Conservation (phyloP, 53 echinoderm and acorn worm genomes). For the Echinarachnius parma region DNA sequence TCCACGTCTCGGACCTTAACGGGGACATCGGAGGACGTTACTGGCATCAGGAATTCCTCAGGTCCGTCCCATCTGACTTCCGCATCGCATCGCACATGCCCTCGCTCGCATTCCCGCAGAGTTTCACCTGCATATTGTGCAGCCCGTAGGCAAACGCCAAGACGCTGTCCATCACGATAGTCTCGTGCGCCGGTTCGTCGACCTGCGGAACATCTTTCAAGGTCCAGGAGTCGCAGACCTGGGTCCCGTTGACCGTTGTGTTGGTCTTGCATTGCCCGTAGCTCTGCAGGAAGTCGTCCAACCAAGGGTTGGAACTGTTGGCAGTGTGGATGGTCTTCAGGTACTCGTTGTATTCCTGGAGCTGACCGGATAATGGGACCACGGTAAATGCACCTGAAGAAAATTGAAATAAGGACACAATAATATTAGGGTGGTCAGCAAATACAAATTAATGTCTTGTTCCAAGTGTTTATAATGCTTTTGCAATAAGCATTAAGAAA, state of each 20-base stretch:
- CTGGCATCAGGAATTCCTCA: constrained; percentile 46
- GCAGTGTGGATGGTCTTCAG: constrained; percentile 53
- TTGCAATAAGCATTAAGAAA: too few relatives aligned
- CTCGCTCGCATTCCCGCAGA: constrained; percentile 41
- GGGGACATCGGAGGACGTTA: constrained; percentile 50
- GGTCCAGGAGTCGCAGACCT: constrained; percentile 40
- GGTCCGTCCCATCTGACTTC: constrained; percentile 40
- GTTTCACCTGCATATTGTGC: constrained; percentile 56
- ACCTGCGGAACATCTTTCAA: constrained; percentile 44
- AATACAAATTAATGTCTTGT: too few relatives aligned
- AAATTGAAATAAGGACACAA: too few relatives aligned
- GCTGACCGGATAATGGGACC: constrained; percentile 56
- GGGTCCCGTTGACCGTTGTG: not conserved
- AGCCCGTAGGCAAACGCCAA: constrained; percentile 73
- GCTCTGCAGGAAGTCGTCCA: constrained; percentile 55
- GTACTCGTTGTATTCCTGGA: constrained; percentile 65
- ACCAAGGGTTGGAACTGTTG: constrained; percentile 69
- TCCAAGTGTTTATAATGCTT: too few relatives aligned
- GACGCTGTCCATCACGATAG: constrained; percentile 88
- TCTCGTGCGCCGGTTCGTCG: constrained; percentile 65
- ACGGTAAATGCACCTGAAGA: constrained; percentile 77
- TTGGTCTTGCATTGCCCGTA: constrained; percentile 44
- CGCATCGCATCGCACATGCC: constrained; percentile 60
- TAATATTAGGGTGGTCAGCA: too few relatives aligned
- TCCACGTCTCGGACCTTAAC: constrained; percentile 69